Base-by-base conservation (phyloP, 2,888 invertebrate species). In the Crioceris asparagi region DNA sequence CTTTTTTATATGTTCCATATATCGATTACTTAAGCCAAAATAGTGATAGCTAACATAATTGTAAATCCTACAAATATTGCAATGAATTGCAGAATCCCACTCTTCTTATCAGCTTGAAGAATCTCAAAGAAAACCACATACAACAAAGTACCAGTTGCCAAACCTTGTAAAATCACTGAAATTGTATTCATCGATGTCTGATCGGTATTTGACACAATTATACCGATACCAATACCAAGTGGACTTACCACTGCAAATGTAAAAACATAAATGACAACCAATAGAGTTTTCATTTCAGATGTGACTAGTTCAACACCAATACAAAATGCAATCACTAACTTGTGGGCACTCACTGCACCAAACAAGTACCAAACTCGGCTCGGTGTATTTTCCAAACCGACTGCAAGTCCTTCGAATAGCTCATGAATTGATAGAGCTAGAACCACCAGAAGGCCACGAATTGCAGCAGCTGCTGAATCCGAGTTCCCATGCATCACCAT, bases 51-150 rank as follows among this genome's bases (percentile, higher is more conserved):
- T 48, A 83, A 79, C 84, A 85, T 85, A 6, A 82, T 47, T 17
- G 68, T 55, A 59, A 83, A 85, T 38, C 85, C 85, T 16, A 75
- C 41, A 4, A 83, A 51, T 18, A 84, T 74, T 2, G 83, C 72
- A 1, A 73, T 36, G 57, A 73, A 83, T 45, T 82, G 79, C 17
- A 71, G 54, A 15, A 85, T 63, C 4, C 84, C 84, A 26, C 52
- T 71, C 63, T 55, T 61, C 19, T 66, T 61, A 32, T 70, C 67
- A 26, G 65, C 65, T 29, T 79, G 77, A 53, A 94, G 72, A 36
- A 94, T 85, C 67, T 96, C 94, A 63, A 94, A 93, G 69, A 93
- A 93, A n/a, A 93, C 91, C 11, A 96, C 90, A 66, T 93, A 96
- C 3, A 96, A 67, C 29, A 96, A 74, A 0, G 94, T 94, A 10